Evolutionary conservation across 1,140 invertebrate genomes (phyloP), one percentile per base, ranked within the genome.

Genomic region (Homarus americanus): DNA sequence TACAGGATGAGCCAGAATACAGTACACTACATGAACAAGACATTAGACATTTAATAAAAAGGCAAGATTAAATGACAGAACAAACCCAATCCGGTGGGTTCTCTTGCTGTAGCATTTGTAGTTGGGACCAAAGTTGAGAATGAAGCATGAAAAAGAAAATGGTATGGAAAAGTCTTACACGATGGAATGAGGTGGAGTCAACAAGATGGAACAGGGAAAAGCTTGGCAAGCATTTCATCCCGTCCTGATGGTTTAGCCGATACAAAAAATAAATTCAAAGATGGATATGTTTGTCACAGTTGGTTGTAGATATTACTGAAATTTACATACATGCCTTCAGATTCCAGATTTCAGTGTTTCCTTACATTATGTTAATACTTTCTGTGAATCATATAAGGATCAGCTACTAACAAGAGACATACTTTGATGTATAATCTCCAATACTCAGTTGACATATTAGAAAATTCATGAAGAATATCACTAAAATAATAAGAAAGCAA

Each of bases 1-100:
- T 84, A 84, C 82, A 38, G 82, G 38, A 72, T 40, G 53, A 84
- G 38, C 20, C 58, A 28, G 66, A 72, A 32, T 40, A 72, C 82
- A 84, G 38, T 84, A 72, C 82, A 84, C 58, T 84, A 84, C 82
- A 84, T 36, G 53, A 28, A 84, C 82, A 84, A 84, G 82, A 84
- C 82, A 72, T 34, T 24, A 84, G 32, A 84, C 63, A 63, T 38
- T 58, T 58, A 58, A 69, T 44, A 79, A 32, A 83, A 82, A 73
- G 83, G 79, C 32, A 7, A 89, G 28, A 53, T 58, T 69, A 73
- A 83, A 72, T 73, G 80, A 83, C 41, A 89, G 66, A 73, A 90
- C 88, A 83, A 90, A 90, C 88, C 88, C 88, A 90, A 90, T 90
- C 88, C 88, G 88, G 88, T 90, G 88, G 88, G 88, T 83, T 90